Conservation (phyloP, 1,140 invertebrate species). For the Scaptomyza montana region DNA sequence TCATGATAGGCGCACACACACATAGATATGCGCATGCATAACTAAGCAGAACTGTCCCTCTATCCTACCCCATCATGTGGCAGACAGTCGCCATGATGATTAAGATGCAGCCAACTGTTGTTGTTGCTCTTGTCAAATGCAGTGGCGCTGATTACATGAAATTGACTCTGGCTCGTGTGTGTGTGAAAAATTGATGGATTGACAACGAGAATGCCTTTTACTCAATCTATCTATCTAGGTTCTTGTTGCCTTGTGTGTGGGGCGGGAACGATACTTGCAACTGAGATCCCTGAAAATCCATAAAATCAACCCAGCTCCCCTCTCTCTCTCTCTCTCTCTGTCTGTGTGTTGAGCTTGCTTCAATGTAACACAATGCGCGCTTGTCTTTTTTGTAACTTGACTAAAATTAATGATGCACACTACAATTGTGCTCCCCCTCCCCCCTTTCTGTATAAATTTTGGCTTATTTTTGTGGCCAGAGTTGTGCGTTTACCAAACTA, state of each 20-base stretch:
- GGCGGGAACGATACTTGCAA: not conserved
- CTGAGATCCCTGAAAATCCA: conserved; percentile 11
- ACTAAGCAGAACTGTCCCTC: conserved; percentile 51
- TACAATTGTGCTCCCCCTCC: not conserved
- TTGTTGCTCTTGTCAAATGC: conserved; percentile 34
- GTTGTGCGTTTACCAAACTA: not conserved
- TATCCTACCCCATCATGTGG: not conserved
- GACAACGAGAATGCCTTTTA: conserved; percentile 6
- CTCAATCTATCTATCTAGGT: not conserved
- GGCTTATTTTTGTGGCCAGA: not conserved
- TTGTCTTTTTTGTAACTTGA: conserved; percentile 57
- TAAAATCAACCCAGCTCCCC: not conserved
- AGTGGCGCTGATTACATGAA: conserved; percentile 53
- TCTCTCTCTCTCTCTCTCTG: too few relatives aligned
- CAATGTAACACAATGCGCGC: conserved; percentile 59
- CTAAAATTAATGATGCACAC: conserved; percentile 72
- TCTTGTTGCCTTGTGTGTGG: not conserved
- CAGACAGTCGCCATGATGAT: conserved; percentile 25
- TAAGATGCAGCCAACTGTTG: conserved; percentile 27
- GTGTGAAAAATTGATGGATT: conserved; percentile 34
- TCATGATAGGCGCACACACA: conserved; percentile 47
- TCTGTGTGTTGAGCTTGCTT: conserved; percentile 10
- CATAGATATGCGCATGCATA: conserved; percentile 70
- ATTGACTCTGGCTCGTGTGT: conserved; percentile 58
- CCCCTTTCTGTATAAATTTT: not conserved